phyloP scores from a whole-genome alignment of 2,113 vertebrate genomes.

The Ploceus nigricollis region DNA sequence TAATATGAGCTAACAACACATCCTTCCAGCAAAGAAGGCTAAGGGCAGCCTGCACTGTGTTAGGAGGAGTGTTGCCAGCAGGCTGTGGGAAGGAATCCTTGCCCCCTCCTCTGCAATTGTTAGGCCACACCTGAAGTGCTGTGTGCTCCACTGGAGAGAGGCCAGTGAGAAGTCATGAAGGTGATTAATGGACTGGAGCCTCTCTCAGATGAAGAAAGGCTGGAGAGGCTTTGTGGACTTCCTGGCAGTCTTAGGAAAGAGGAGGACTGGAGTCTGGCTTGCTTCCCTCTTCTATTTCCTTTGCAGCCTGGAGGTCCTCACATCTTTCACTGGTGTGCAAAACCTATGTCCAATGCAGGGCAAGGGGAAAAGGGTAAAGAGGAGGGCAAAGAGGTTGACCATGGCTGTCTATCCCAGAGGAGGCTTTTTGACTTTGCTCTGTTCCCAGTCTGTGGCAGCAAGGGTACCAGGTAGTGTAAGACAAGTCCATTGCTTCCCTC shows the following conservation, averaged over 20 bases:
- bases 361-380: not conserved
- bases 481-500: not conserved
- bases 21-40: not conserved
- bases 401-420: not conserved
- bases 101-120: no score
- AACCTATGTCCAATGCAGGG: not conserved
- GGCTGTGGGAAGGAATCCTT: not conserved
- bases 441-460: not conserved
- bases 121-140: not conserved
- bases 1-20: fast-evolving
- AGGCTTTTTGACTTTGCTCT: not conserved
- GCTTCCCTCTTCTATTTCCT: not conserved
- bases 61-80: not conserved
- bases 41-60: not conserved
- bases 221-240: not conserved
- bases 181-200: not conserved
- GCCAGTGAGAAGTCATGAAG: not conserved
- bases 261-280: not conserved
- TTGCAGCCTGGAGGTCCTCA: not conserved
- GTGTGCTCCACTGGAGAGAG: no score
- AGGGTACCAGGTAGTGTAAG: not conserved
- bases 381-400: not conserved
- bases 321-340: not conserved
- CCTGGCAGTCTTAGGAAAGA: not conserved
- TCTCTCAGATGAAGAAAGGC: not conserved